Evolutionary conservation across 1,140 invertebrate genomes (phyloP).

Genomic region (Vanessa atalanta): DNA sequence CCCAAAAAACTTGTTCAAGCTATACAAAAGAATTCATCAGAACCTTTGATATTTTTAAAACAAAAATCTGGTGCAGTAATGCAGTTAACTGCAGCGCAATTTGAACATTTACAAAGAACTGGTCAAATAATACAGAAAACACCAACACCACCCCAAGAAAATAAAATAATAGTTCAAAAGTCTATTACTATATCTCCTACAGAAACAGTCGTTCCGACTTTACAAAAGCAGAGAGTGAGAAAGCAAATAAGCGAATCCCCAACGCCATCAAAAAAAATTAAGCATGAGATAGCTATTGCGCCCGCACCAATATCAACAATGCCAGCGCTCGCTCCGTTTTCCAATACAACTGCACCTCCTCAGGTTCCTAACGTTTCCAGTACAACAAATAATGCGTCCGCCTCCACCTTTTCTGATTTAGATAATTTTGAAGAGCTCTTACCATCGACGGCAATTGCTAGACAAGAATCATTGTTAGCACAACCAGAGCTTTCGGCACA

Average conservation of each 20-base stretch:
- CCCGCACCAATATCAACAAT: slow-evolving; percentile 48
- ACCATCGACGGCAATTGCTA: slow-evolving; percentile 68
- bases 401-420: slow-evolving; percentile 52
- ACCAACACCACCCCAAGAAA: slow-evolving; percentile 44
- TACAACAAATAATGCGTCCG: slow-evolving; percentile 42
- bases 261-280: slow-evolving; percentile 61
- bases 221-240: slow-evolving; percentile 59
- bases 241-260: slow-evolving; percentile 51
- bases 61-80: slow-evolving; percentile 74
- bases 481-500: slow-evolving; percentile 45
- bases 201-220: slow-evolving; percentile 45
- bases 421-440: slow-evolving; percentile 75
- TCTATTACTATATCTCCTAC: slow-evolving; percentile 56
- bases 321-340: slow-evolving; percentile 49
- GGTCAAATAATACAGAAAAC: slow-evolving; percentile 74
- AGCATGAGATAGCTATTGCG: slow-evolving; percentile 63
- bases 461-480: slow-evolving; percentile 42
- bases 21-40: slow-evolving; percentile 61
- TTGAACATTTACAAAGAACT: slow-evolving; percentile 76
- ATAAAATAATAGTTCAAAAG: slow-evolving; percentile 72
- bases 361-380: slow-evolving; percentile 45
- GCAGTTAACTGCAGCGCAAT: slow-evolving; percentile 75
- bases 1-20: slow-evolving; percentile 67
- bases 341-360: slow-evolving; percentile 40
- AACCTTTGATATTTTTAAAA: slow-evolving; percentile 71